These are phyloP conservation scores for Manis crassicaudata DNA, from an alignment of 2,797 vertebrate species.

Conservation along the genomic window DNA sequence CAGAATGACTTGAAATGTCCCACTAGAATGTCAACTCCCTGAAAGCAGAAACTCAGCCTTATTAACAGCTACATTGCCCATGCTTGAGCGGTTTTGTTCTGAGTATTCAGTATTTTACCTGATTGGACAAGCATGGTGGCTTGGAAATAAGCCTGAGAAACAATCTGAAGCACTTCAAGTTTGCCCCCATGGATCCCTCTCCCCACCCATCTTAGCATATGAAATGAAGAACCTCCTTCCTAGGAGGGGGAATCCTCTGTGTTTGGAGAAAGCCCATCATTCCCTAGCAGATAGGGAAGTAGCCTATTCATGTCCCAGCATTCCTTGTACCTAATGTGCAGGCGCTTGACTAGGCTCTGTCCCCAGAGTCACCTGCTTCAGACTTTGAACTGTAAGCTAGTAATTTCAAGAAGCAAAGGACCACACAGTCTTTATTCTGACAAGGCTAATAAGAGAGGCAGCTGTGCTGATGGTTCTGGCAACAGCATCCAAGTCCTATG, in stretches of 20 bases:
- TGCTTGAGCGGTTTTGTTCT: not conserved
- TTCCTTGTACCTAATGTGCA: not conserved
- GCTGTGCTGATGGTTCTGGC: not conserved
- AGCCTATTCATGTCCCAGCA: not conserved
- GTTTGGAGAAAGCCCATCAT: not conserved
- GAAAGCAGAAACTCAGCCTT: not conserved
- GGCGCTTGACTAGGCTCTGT: not conserved
- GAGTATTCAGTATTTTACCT: not conserved
- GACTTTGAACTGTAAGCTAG: not conserved
- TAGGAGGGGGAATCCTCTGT: not conserved
- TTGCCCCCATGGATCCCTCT: not conserved
- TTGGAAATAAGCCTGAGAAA: not conserved
- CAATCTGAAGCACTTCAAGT: not conserved
- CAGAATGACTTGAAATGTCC: not conserved
- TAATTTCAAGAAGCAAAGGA: not conserved
- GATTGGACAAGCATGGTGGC: not conserved
- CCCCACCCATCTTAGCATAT: not conserved
- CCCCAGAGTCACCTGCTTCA: not conserved
- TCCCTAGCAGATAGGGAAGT: not conserved
- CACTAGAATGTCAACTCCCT: not conserved
- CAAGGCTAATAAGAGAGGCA: not conserved
- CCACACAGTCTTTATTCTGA: not conserved
- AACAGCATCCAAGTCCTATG: not conserved
- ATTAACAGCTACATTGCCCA: not conserved
- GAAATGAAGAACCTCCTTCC: not conserved